Percentiles rank a stretch among this genome's conserved stretches.
phyloP scores from a whole-genome alignment of 2,113 vertebrate species.

The Epinephelus moara region DNA sequence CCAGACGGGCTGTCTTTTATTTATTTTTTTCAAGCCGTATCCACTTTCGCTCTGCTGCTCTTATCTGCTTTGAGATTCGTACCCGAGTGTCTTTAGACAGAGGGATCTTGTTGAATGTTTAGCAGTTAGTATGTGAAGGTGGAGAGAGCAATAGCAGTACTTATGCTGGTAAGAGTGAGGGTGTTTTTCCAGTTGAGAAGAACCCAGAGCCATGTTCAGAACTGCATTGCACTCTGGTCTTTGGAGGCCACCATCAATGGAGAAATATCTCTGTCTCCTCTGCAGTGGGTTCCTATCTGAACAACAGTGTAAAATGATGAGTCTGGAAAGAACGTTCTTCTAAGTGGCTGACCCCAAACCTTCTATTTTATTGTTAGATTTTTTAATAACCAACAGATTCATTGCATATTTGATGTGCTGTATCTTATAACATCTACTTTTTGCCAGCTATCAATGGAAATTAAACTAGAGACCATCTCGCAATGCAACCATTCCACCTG shows the following conservation, averaged over 20 bases:
- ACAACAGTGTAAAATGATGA: not conserved
- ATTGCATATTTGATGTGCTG: not conserved
- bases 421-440: not conserved
- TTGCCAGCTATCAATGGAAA: not conserved
- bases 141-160: conserved; percentile 16
- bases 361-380: not conserved
- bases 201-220: not conserved
- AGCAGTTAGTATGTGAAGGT: conserved; percentile 31
- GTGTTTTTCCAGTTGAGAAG: conserved; percentile 21
- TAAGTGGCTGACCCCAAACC: not conserved
- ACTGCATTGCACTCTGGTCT: conserved; percentile 13
- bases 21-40: not conserved
- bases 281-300: not conserved
- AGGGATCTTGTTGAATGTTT: conserved; percentile 10
- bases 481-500: too few species aligned
- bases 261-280: not conserved
- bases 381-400: not conserved
- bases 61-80: conserved; percentile 10
- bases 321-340: not conserved
- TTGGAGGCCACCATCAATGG: not conserved
- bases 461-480: too few species aligned
- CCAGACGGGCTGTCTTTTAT: not conserved
- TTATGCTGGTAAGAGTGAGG: conserved; percentile 19
- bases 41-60: not conserved
- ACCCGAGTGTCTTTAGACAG: not conserved